Evolutionary conservation across 2,113 vertebrate species (phyloP).

Genomic region (Periophthalmus modestus): DNA sequence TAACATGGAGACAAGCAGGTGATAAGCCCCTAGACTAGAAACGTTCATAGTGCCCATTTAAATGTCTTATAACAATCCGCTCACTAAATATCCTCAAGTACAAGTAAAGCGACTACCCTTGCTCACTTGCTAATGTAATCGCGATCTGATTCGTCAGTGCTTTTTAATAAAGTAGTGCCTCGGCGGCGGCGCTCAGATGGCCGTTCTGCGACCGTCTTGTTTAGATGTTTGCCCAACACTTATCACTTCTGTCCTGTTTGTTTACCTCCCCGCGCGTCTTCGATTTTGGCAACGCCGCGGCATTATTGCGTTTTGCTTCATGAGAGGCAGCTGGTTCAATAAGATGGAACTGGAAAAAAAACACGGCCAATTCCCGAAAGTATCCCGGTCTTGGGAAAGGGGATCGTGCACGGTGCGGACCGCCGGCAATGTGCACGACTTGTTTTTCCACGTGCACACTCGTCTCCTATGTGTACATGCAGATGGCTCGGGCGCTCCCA

Average conservation of each 20-base stretch:
- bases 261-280: conserved; percentile 75
- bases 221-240: conserved; percentile 81
- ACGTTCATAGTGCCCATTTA: not conserved
- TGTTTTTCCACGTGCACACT: conserved; percentile 84
- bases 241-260: conserved; percentile 82
- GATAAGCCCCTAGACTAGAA: too few relatives aligned
- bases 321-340: conserved; percentile 97
- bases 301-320: conserved; percentile 81
- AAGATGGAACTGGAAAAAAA: conserved; percentile 63
- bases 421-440: conserved; percentile 86
- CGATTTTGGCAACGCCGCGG: conserved; percentile 78
- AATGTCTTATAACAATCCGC: not conserved
- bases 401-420: conserved; percentile 65
- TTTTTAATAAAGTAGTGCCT: conserved; percentile 71
- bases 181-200: conserved; percentile 67
- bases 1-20: not conserved
- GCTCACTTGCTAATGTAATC: not conserved
- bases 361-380: conserved; percentile 68
- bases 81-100: not conserved
- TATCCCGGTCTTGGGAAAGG: conserved; percentile 62
- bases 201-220: conserved; percentile 67
- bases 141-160: conserved; percentile 50
- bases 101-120: not conserved
- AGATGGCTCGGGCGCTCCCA: conserved; percentile 97
- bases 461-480: conserved; percentile 88